Evolutionary conservation across 2,888 invertebrate species (phyloP).

Genomic region (Taenaris catops): DNA sequence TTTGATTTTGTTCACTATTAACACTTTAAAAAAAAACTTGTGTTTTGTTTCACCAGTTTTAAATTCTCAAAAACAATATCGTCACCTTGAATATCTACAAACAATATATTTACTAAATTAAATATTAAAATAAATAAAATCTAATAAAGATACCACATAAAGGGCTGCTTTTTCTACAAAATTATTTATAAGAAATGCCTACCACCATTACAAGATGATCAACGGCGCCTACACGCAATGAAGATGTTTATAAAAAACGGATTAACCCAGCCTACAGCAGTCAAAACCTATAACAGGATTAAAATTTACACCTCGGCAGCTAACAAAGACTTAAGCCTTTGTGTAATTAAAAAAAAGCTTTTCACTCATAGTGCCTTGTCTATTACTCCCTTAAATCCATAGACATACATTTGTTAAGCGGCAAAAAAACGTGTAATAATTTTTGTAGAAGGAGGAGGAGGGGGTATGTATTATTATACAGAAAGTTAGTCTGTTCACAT

Average conservation of each 20-base stretch:
- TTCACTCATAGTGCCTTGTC: conserved; percentile 3
- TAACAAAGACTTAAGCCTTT: conserved; percentile 30
- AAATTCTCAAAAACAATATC: no score
- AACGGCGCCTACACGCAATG: conserved; percentile 37
- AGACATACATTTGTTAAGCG: neutral
- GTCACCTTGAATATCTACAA: no score
- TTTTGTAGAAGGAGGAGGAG: no score
- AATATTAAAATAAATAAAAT: no score
- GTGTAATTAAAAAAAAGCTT: conserved; percentile 27
- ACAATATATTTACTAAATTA: no score
- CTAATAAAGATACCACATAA: no score
- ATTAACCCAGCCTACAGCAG: conserved; percentile 24
- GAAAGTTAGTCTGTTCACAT: no score
- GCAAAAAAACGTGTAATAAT: neutral
- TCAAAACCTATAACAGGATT: conserved; percentile 43
- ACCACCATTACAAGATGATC: conserved; percentile 15
- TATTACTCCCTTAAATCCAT: conserved; percentile 1
- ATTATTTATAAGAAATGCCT: neutral
- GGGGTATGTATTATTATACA: no score
- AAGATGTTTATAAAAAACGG: conserved; percentile 18
- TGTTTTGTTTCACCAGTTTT: no score
- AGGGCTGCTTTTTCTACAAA: neutral
- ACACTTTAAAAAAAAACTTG: no score
- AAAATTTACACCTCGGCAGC: conserved; percentile 46
- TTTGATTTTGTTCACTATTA: no score